phyloP scores from a whole-genome alignment of 23 tunicate genomes.

The Trididemnum miniatum region DNA sequence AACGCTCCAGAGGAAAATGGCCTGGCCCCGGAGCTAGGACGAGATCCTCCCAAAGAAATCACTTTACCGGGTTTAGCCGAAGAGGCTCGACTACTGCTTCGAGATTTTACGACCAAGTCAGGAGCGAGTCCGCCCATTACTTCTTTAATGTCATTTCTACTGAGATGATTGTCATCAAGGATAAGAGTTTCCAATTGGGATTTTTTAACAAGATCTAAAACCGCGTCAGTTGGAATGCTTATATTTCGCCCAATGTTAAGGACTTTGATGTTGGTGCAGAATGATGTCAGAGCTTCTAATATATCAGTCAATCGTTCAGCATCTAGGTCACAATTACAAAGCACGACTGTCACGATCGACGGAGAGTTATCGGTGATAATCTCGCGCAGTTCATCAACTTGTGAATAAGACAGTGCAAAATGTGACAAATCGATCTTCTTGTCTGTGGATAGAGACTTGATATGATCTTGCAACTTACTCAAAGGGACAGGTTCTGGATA shows the following conservation, averaged over 20 bases:
- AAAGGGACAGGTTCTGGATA: background rate
- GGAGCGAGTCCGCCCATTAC: constrained; percentile 38
- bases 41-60: background rate
- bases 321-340: constrained; percentile 36
- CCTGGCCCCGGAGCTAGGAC: background rate
- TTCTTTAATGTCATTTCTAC: constrained; percentile 6
- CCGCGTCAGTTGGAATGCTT: background rate
- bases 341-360: constrained; percentile 17
- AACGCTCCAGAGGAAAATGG: background rate
- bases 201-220: constrained; percentile 36
- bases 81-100: background rate
- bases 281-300: constrained; percentile 18
- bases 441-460: constrained; percentile 9
- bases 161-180: constrained; percentile 23
- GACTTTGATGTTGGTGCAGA: constrained; percentile 26
- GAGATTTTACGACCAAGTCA: background rate
- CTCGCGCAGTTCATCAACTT: constrained; percentile 44
- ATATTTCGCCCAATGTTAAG: constrained; percentile 44
- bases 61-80: background rate
- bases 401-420: constrained; percentile 16
- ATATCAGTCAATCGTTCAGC: constrained; percentile 11
- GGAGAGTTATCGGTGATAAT: constrained; percentile 24
- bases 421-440: constrained; percentile 27
- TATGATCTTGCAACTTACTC: background rate
- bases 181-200: constrained; percentile 26